Conservation (phyloP, 1,140 invertebrate genomes). For the Phortica variegata region DNA sequence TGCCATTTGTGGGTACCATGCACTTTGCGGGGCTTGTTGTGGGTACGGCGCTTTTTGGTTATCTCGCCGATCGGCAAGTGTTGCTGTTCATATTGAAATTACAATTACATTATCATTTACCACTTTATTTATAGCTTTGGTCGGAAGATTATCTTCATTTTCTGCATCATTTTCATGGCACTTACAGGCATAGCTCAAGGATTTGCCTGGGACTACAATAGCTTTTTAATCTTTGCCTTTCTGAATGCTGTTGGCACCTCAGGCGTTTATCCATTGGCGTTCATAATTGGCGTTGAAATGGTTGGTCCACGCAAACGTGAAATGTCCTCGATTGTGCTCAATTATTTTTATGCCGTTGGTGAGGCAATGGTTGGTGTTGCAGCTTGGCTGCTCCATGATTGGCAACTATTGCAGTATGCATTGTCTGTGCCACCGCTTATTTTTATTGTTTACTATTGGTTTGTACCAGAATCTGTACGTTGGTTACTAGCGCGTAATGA, state of each 20-base stretch:
- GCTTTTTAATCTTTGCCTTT: slow-evolving; percentile 62
- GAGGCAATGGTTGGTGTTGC: slow-evolving; percentile 63
- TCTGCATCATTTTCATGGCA: slow-evolving; percentile 61
- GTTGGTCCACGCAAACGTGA: slow-evolving; percentile 66
- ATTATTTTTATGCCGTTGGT: slow-evolving; percentile 69
- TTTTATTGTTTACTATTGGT: slow-evolving; percentile 63
- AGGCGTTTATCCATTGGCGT: slow-evolving; percentile 65
- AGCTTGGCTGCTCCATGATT: slow-evolving; percentile 64
- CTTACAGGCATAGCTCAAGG: slow-evolving; percentile 61
- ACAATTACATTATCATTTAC: background rate
- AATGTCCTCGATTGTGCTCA: slow-evolving; percentile 65
- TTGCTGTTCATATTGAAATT: background rate
- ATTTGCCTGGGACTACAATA: slow-evolving; percentile 60
- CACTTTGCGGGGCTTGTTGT: slow-evolving; percentile 65
- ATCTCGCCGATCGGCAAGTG: slow-evolving; percentile 64
- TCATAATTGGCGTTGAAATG: slow-evolving; percentile 69
- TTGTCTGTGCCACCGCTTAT: slow-evolving; percentile 62
- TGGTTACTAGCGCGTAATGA: slow-evolving; percentile 64
- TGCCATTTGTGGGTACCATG: slow-evolving; percentile 64
- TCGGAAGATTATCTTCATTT: slow-evolving; percentile 63
- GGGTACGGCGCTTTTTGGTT: slow-evolving; percentile 62
- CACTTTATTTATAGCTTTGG: slow-evolving; percentile 54
- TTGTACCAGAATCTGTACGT: slow-evolving; percentile 66
- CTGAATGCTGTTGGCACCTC: slow-evolving; percentile 64
- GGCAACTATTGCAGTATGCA: slow-evolving; percentile 63